Evolutionary conservation across 1,140 invertebrate species (phyloP).

Genomic region (Dufourea novaeangliae): DNA sequence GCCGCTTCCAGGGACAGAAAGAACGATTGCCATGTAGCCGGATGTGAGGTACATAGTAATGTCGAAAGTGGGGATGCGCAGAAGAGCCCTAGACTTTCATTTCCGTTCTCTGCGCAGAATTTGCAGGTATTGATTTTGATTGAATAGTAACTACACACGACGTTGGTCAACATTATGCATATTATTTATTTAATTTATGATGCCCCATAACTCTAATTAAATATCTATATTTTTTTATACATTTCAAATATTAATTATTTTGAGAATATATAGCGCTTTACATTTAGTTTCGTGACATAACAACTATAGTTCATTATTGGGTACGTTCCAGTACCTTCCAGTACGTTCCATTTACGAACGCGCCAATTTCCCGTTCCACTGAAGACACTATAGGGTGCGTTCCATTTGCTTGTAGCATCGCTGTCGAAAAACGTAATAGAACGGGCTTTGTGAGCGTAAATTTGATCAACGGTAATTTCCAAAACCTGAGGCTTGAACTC

Average conservation of each 20-base stretch:
- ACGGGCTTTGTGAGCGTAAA: too few species aligned
- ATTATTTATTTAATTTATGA: not conserved
- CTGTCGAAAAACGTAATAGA: too few species aligned
- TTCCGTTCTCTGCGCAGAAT: constrained; percentile 25
- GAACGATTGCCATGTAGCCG: constrained; percentile 59
- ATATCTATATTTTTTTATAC: not conserved
- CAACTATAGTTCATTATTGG: too few species aligned
- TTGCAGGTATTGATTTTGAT: constrained; percentile 17
- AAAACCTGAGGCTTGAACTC: too few species aligned
- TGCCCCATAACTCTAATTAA: not conserved
- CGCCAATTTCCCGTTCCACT: too few species aligned
- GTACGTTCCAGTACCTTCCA: too few species aligned
- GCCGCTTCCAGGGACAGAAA: constrained; percentile 75
- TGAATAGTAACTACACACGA: not conserved
- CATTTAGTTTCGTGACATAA: too few species aligned
- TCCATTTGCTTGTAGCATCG: too few species aligned
- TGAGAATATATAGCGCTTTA: not conserved
- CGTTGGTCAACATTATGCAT: constrained; percentile 5
- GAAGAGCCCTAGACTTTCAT: not conserved
- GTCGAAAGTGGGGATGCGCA: constrained; percentile 41
- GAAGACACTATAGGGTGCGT: too few species aligned
- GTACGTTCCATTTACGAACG: too few species aligned
- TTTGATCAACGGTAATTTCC: too few species aligned
- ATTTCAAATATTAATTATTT: not conserved
- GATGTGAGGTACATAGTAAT: constrained; percentile 31